Percentiles rank a stretch among this genome's conserved stretches.
These are phyloP conservation scores for Stigmatopora nigra DNA, from an alignment of 2,113 vertebrate genomes.

Conservation along the genomic window DNA sequence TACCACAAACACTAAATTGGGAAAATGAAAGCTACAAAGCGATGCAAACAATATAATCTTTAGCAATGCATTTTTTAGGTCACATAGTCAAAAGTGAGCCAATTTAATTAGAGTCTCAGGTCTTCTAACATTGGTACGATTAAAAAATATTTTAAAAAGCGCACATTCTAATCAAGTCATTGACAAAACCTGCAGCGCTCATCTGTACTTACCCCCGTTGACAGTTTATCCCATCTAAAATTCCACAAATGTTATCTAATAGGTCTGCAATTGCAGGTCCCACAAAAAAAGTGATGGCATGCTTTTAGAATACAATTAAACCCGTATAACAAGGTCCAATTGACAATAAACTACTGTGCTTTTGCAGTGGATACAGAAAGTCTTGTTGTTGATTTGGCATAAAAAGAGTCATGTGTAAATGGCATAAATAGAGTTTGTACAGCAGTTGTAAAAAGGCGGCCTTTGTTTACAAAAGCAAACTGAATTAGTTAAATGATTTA, in stretches of 20 bases:
- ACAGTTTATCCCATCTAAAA: slow-evolving; percentile 26
- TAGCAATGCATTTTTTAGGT: background rate
- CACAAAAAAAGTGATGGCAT: slow-evolving; percentile 55
- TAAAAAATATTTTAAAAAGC: background rate
- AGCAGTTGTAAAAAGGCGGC: background rate
- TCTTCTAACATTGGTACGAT: slow-evolving; percentile 31
- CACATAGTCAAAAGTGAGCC: slow-evolving; percentile 6
- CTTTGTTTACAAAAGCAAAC: background rate
- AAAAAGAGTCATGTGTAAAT: no score
- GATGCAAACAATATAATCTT: no score
- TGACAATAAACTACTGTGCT: background rate
- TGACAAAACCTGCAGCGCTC: slow-evolving; percentile 9
- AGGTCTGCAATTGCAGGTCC: slow-evolving; percentile 51
- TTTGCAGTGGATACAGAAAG: slow-evolving; percentile 4
- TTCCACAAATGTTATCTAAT: slow-evolving; percentile 13
- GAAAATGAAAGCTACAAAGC: background rate
- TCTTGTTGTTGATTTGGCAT: background rate
- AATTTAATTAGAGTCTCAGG: slow-evolving; percentile 51
- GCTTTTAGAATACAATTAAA: slow-evolving; percentile 28
- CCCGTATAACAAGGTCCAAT: background rate
- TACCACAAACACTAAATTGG: background rate
- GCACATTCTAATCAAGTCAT: background rate
- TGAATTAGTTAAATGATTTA: no score
- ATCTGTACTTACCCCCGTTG: slow-evolving; percentile 39
- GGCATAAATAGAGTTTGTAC: background rate